Conservation (phyloP, 2,888 invertebrate genomes). For the Ophonus ardosiacus region DNA sequence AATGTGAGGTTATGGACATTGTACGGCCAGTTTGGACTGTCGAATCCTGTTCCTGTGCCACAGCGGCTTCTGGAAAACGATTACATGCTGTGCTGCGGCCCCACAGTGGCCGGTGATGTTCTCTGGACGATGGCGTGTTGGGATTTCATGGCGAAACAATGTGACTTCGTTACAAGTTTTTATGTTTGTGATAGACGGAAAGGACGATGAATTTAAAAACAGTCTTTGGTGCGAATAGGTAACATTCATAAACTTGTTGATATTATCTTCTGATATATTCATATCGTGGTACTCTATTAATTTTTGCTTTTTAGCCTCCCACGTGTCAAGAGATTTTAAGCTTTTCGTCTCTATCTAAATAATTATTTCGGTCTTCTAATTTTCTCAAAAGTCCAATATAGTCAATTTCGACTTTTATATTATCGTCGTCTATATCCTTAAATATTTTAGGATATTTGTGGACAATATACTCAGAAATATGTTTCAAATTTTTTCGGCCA, state of each 20-base stretch:
- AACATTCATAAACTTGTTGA: not conserved
- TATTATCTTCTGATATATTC: not conserved
- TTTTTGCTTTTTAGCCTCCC: not conserved
- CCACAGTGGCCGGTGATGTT: too few relatives aligned
- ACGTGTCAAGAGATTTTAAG: not conserved
- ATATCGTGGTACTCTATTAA: not conserved
- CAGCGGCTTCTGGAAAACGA: too few relatives aligned
- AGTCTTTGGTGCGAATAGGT: not conserved
- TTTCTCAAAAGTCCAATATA: conserved; percentile 4
- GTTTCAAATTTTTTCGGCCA: not conserved
- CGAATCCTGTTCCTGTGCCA: too few relatives aligned
- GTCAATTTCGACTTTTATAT: not conserved
- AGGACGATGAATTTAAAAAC: not conserved
- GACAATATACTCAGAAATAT: not conserved
- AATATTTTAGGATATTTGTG: not conserved
- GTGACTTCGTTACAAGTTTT: too few relatives aligned
- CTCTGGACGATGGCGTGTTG: too few relatives aligned
- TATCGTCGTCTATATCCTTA: not conserved
- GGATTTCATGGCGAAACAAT: too few relatives aligned
- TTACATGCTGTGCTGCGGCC: too few relatives aligned
- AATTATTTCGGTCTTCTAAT: conserved; percentile 14
- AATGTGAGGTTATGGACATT: too few relatives aligned
- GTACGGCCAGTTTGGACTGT: too few relatives aligned
- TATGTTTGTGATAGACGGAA: not conserved
- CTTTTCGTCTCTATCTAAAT: conserved; percentile 10